A percentile compares a stretch with the other conserved stretches of the same genome.
These are phyloP conservation scores for Toxotes lorentzi DNA, from an alignment of 2,797 vertebrate species.

Conservation along the genomic window DNA sequence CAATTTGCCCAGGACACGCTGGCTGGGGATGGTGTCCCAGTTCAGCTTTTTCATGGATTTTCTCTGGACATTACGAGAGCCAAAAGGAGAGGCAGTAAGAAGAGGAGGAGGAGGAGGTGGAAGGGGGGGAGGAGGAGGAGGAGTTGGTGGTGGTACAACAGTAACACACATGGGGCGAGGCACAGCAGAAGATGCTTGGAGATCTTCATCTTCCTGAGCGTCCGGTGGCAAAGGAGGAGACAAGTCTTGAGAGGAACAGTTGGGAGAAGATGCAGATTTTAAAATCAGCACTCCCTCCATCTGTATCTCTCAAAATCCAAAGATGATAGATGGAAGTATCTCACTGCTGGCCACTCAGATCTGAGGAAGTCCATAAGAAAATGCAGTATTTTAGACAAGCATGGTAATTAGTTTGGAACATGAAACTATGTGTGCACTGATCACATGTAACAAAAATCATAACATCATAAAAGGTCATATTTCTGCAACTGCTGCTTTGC, in stretches of 20 bases:
- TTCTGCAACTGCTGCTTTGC: neutral
- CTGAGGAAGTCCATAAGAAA: slow-evolving; percentile 40
- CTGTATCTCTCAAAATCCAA: slow-evolving; percentile 33
- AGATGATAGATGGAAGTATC: slow-evolving; percentile 18
- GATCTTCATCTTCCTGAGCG: slow-evolving; percentile 37
- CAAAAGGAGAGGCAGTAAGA: slow-evolving; percentile 33
- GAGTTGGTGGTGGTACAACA: accelerated
- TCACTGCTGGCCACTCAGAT: slow-evolving; percentile 22
- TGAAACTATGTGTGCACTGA: neutral
- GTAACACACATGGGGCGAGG: slow-evolving; percentile 15
- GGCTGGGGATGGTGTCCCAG: slow-evolving; percentile 88
- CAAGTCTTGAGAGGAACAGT: slow-evolving; percentile 30
- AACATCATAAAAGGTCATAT: neutral
- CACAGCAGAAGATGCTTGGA: slow-evolving; percentile 7
- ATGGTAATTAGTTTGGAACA: neutral
- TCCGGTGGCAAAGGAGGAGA: slow-evolving; percentile 7
- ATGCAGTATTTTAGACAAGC: neutral
- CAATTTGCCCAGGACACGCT: slow-evolving; percentile 82
- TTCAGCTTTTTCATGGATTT: slow-evolving; percentile 88
- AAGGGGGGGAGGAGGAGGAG: neutral
- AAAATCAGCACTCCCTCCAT: slow-evolving; percentile 76
- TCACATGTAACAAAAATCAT: neutral
- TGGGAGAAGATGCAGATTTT: slow-evolving; percentile 48
- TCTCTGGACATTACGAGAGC: slow-evolving; percentile 61
- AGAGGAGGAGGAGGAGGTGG: slow-evolving; percentile 50